These are phyloP conservation scores for Bergia sp. DNA, from an alignment of 92 coral and sea anemone genomes.

Conservation along the genomic window DNA sequence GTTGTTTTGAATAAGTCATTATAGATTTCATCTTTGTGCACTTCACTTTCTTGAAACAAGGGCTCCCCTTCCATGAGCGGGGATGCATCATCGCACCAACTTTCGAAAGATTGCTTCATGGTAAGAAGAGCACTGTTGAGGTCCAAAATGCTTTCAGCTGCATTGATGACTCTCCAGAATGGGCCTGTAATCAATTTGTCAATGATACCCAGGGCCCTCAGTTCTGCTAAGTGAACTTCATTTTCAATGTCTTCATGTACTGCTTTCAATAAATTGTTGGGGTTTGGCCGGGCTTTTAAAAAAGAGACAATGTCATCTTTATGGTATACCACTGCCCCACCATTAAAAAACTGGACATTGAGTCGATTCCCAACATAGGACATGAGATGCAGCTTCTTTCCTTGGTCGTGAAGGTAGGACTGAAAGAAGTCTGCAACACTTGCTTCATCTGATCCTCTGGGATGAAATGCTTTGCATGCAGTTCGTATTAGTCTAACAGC, in stretches of 20 bases:
- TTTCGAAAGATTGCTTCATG: not conserved
- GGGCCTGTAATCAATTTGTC: conserved; percentile 5
- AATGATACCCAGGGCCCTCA: conserved; percentile 1
- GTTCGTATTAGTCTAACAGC: conserved; percentile 20
- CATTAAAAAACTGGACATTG: conserved; percentile 15
- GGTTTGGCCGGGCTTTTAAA: conserved; percentile 1
- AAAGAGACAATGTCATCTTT: not conserved
- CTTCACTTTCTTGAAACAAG: not conserved
- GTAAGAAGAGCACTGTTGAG: not conserved
- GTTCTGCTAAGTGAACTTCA: not conserved
- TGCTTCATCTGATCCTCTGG: conserved; percentile 28
- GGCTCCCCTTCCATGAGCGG: not conserved
- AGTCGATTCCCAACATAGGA: conserved; percentile 13
- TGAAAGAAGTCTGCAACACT: conserved; percentile 21
- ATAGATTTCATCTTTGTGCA: conserved; percentile 15
- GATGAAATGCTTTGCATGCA: conserved; percentile 23
- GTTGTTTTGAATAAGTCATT: not conserved
- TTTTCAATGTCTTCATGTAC: not conserved
- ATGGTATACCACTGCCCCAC: not conserved
- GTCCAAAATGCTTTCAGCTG: not conserved
- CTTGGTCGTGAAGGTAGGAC: conserved; percentile 22
- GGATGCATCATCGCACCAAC: conserved; percentile 6
- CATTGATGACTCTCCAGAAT: not conserved
- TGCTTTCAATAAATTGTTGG: conserved; percentile 14
- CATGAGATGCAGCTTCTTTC: conserved; percentile 11